Evolutionary conservation across 2,888 invertebrate genomes (phyloP).

Genomic region (Rhagium mordax): DNA sequence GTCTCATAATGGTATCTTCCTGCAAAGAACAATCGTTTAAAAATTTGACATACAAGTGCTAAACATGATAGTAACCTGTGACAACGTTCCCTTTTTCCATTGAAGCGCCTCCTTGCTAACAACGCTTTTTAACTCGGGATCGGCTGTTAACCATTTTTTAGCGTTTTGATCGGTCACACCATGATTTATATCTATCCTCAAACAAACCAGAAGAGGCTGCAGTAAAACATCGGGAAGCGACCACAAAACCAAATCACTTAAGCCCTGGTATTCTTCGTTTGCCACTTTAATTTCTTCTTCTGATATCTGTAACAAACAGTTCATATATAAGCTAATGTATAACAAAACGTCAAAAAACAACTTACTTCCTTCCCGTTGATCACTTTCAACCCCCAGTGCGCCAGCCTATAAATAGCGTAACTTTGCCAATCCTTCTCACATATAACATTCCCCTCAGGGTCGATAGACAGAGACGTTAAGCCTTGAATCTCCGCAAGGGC

Average conservation of each 20-base stretch:
- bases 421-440: conserved; percentile 82
- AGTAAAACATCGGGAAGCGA: conserved; percentile 85
- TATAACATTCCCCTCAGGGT: conserved; percentile 90
- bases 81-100: conserved; percentile 78
- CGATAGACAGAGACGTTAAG: conserved; percentile 81
- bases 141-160: conserved; percentile 82
- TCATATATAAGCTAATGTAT: no score
- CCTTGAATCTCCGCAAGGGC: conserved; percentile 92
- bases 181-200: conserved; percentile 78
- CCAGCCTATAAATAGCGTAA: conserved; percentile 87
- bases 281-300: conserved; percentile 80
- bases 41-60: not conserved
- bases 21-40: conserved; percentile 65
- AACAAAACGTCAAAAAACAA: no score
- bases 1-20: conserved; percentile 82
- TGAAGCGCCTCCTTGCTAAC: conserved; percentile 91
- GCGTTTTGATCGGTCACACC: conserved; percentile 69
- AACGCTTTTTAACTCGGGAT: conserved; percentile 84
- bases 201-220: conserved; percentile 82
- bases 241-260: conserved; percentile 85
- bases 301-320: conserved; percentile 73
- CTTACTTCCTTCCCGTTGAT: conserved; percentile 77
- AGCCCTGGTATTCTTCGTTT: conserved; percentile 80
- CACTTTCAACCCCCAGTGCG: conserved; percentile 89
- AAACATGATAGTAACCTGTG: conserved; percentile 66